phyloP scores from a whole-genome alignment of 2,113 vertebrate species.

The Rhombomys opimus region DNA sequence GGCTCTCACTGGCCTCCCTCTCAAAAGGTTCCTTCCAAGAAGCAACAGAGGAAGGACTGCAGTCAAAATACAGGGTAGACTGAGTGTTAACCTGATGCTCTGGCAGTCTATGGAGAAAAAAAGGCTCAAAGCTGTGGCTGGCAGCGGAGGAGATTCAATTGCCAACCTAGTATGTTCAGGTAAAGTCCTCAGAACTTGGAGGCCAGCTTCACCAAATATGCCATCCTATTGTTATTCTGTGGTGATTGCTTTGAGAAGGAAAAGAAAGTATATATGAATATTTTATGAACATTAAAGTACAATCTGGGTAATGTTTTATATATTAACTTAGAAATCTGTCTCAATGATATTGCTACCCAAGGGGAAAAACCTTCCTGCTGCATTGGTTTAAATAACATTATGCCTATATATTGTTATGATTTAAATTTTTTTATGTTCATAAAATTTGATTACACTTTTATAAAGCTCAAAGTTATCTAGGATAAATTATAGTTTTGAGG shows the following conservation, averaged over 20 bases:
- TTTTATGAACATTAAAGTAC: not conserved
- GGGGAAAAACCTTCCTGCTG: not conserved
- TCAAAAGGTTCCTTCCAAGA: not conserved
- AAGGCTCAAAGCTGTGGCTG: not conserved
- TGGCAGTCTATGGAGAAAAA: no score
- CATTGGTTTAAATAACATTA: not conserved
- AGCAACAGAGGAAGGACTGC: not conserved
- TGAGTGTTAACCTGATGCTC: not conserved
- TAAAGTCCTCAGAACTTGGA: not conserved
- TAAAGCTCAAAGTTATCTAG: not conserved
- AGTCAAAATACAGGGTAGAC: accelerated
- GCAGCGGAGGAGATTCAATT: not conserved
- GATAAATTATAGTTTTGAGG: not conserved
- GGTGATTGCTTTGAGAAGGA: not conserved
- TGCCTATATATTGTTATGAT: not conserved
- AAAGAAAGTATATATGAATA: conserved; percentile 1
- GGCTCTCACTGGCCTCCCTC: not conserved
- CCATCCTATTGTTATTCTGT: not conserved
- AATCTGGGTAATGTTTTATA: not conserved
- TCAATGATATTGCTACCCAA: not conserved
- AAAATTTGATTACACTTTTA: not conserved
- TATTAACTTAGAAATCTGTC: not conserved
- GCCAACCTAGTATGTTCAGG: not conserved
- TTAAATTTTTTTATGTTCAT: not conserved
- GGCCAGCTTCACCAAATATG: not conserved